Evolutionary conservation across 2,113 vertebrate genomes (phyloP).

Genomic region (Corythornis madagascariensis): DNA sequence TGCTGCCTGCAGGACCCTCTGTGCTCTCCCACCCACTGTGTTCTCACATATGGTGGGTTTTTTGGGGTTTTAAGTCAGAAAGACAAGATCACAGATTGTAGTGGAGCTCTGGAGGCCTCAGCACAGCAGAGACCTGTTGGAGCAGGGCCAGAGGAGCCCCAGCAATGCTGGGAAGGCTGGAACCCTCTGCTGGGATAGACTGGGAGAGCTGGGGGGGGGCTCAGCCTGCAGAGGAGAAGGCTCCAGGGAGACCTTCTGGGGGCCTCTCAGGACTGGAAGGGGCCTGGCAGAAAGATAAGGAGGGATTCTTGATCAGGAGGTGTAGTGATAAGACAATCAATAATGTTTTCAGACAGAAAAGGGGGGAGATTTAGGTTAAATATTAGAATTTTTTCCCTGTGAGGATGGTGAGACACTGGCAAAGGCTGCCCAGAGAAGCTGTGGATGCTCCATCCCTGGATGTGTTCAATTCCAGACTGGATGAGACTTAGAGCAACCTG

Average conservation of each 20-base stretch:
- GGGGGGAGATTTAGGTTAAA: fast-evolving
- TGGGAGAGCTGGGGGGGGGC: background rate
- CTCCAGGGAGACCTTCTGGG: background rate
- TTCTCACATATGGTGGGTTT: background rate
- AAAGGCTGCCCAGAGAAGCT: background rate
- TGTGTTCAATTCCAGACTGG: background rate
- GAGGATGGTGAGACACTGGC: background rate
- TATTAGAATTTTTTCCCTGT: fast-evolving
- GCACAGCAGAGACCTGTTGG: background rate
- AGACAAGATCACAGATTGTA: background rate
- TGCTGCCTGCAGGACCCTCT: background rate
- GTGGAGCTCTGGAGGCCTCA: background rate
- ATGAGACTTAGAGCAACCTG: background rate
- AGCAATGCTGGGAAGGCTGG: fast-evolving
- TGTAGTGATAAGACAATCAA: fast-evolving
- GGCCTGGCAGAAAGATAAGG: background rate
- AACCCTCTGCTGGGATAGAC: background rate
- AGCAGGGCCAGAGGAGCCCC: fast-evolving
- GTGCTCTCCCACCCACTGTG: fast-evolving
- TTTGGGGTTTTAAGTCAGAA: background rate
- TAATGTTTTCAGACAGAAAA: background rate
- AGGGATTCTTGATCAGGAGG: fast-evolving
- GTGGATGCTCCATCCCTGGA: too few relatives aligned
- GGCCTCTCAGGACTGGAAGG: fast-evolving
- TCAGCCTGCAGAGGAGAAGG: background rate